Conservation (phyloP, 2,888 invertebrate species). For the Crepidodera aurea region DNA sequence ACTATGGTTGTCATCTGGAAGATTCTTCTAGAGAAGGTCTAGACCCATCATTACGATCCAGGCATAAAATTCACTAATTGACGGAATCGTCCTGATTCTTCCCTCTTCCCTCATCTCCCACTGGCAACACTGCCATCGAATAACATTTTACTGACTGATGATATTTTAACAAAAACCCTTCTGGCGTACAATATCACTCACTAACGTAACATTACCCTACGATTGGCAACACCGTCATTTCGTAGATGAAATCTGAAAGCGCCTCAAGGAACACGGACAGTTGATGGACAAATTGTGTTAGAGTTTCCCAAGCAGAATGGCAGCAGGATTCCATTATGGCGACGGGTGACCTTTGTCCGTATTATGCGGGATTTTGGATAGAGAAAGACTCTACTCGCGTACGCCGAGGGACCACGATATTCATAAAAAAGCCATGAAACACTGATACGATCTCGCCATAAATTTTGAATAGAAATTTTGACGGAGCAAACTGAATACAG, state of each 20-base stretch:
- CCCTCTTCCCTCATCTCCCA: too few relatives aligned
- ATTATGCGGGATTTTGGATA: constrained; percentile 25
- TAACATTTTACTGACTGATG: too few relatives aligned
- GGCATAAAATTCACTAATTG: too few relatives aligned
- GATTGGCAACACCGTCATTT: constrained; percentile 26
- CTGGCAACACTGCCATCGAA: too few relatives aligned
- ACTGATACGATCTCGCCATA: constrained; percentile 4
- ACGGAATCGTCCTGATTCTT: too few relatives aligned
- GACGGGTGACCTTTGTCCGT: constrained; percentile 30
- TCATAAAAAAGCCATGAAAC: constrained; percentile 13
- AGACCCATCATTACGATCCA: too few relatives aligned
- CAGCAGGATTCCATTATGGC: constrained; percentile 35
- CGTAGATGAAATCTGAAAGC: constrained; percentile 49
- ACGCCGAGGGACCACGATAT: background rate
- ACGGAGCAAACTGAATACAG: background rate
- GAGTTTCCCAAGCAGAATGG: constrained; percentile 44
- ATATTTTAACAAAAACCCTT: too few relatives aligned
- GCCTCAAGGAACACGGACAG: constrained; percentile 51
- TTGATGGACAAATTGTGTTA: constrained; percentile 56
- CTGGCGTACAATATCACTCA: too few relatives aligned
- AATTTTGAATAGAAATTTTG: constrained; percentile 2
- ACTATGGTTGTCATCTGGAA: too few relatives aligned
- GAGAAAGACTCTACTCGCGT: background rate
- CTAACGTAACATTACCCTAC: too few relatives aligned
- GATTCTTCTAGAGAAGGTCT: too few relatives aligned